Evolutionary conservation across 2,113 vertebrate genomes (phyloP).

Genomic region (Sialia sialis): DNA sequence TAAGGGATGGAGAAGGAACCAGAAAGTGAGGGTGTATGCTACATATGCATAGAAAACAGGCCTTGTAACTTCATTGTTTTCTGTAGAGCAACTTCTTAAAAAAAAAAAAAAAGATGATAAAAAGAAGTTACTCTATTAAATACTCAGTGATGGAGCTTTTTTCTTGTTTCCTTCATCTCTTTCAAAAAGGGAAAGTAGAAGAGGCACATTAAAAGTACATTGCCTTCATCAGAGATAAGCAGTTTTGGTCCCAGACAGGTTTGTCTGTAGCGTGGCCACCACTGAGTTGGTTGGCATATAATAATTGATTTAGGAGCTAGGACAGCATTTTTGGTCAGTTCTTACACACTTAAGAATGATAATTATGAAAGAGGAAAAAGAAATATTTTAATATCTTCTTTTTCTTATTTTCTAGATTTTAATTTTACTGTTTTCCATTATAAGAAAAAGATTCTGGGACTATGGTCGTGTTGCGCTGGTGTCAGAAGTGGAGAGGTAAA

Average conservation of each 20-base stretch:
- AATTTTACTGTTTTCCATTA: slow-evolving; percentile 81
- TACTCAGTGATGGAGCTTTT: not conserved
- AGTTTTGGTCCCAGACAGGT: not conserved
- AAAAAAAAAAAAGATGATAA: not conserved
- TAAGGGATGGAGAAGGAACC: not conserved
- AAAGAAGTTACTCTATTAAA: not conserved
- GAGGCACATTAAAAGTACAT: not conserved
- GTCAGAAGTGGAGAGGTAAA: slow-evolving; percentile 82
- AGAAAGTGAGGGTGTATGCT: not conserved
- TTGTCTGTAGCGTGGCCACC: not conserved
- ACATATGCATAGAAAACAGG: not conserved
- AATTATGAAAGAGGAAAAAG: not conserved
- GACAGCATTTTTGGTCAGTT: not conserved
- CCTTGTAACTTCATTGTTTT: not conserved
- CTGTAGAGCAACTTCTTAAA: not conserved
- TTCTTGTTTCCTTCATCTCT: not conserved
- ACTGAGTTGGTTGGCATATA: not conserved
- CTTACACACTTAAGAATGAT: not conserved
- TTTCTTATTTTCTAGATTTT: slow-evolving; percentile 77
- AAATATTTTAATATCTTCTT: not conserved
- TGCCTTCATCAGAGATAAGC: not conserved
- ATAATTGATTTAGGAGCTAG: not conserved
- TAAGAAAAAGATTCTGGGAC: slow-evolving; percentile 92
- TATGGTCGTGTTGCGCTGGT: slow-evolving; percentile 90
- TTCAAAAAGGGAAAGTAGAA: not conserved